Base-by-base conservation (phyloP, 2,113 vertebrate species). In the Sphaerodactylus townsendi region DNA sequence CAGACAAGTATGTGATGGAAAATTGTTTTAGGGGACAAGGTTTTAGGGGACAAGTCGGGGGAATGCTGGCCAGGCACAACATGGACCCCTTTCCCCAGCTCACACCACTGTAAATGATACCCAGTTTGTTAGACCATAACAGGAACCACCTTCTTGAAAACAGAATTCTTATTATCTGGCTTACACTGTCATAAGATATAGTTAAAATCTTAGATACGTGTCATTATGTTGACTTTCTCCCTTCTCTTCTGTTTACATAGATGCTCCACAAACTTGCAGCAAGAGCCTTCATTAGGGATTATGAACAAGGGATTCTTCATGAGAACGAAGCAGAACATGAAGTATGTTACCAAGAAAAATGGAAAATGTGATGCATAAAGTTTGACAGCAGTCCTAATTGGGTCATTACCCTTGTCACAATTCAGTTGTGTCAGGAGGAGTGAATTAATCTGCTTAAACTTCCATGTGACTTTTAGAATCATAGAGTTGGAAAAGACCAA, bases 211-310 rank as follows among this genome's bases (percentile, higher is more conserved):
- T 35, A 69, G 59, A 64, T 66, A 30, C 35, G 33, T 64, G n/a
- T 79, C 19, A n/a, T 74, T 1, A 56, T 21, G 30, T 30, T 13
- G 64, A 48, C 81, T 46, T 23, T 59, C 69, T 25, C 25, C 7
- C 59, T 48, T 81, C 48, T 64, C n/a, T 75, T 87, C 88, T 85
- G 30, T 92, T 53, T 79, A 82, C 81, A 56, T 83, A 98, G 98
- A 95, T 97, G 82, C 96, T 98, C 85, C 98, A 98, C 92, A 98
- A 96, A 77, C 96, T 98, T 50, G 96, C 97, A 56, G 97, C 98
- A 0, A 96, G 94, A 83, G 97, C 98, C 15, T 68, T 98, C 56
- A 98, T 98, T 92, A 95, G 95, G 84, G 97, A 98, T 74, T 98
- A 97, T 19, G 98, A 98, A 90, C 95, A 98, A 5, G 97, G 97